These are phyloP conservation scores for Leptinotarsa peninsularis DNA, from an alignment of 2,888 invertebrate species.

Conservation along the genomic window DNA sequence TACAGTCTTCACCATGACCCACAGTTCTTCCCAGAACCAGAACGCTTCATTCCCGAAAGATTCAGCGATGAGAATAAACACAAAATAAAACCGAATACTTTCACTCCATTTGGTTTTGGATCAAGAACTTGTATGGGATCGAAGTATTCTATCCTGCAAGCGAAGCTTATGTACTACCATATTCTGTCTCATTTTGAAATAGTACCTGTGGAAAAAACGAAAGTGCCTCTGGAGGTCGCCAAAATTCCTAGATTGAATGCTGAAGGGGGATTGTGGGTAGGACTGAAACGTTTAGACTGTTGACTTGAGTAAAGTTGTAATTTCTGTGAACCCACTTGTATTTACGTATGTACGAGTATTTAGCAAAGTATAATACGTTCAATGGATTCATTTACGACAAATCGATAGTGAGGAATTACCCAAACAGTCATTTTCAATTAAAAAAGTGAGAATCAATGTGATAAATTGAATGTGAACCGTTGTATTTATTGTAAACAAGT, in stretches of 20 bases:
- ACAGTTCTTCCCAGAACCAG: slow-evolving; percentile 70
- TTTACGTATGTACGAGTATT: too few species aligned
- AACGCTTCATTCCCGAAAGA: slow-evolving; percentile 69
- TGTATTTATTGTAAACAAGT: too few species aligned
- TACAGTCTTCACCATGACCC: slow-evolving; percentile 71
- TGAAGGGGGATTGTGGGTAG: slow-evolving; percentile 24
- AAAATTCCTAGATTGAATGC: slow-evolving; percentile 21
- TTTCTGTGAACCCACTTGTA: too few species aligned
- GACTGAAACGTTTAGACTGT: slow-evolving; percentile 8
- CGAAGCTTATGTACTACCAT: slow-evolving; percentile 19
- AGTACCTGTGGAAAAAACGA: slow-evolving; percentile 18
- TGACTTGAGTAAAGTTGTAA: neutral
- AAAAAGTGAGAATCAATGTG: too few species aligned
- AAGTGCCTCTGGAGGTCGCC: slow-evolving; percentile 23
- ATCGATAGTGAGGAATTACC: too few species aligned
- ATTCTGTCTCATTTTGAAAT: slow-evolving; percentile 19
- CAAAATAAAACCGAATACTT: slow-evolving; percentile 60
- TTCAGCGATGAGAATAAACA: slow-evolving; percentile 70
- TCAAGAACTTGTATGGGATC: slow-evolving; percentile 25
- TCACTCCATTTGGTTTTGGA: slow-evolving; percentile 20
- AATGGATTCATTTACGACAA: too few species aligned
- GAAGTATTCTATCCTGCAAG: slow-evolving; percentile 20
- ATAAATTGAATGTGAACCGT: too few species aligned
- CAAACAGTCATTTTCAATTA: too few species aligned
- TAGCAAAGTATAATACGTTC: too few species aligned